A percentile compares a stretch with the other conserved stretches of the same genome.
These are phyloP conservation scores for Lophochroa leadbeateri DNA, from an alignment of 2,113 vertebrate genomes.

Conservation along the genomic window DNA sequence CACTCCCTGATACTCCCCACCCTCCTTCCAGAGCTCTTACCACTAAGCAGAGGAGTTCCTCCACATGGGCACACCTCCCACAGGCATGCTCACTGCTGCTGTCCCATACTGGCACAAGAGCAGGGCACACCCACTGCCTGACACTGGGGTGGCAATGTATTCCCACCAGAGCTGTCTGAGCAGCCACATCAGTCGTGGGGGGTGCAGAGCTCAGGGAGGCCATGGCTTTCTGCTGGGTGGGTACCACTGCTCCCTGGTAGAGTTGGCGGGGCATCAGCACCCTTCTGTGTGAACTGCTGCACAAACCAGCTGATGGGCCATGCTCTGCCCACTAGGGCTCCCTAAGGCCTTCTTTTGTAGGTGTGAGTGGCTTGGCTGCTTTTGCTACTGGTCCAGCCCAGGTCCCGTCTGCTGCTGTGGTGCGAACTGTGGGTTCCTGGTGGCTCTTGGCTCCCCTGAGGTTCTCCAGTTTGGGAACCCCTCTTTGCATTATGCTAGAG, in stretches of 20 bases:
- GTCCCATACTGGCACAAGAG: background rate
- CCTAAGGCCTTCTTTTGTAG: background rate
- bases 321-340: background rate
- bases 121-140: background rate
- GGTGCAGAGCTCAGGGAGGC: background rate
- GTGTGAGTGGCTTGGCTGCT: background rate
- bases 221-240: background rate
- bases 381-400: background rate
- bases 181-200: background rate
- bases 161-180: background rate
- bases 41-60: background rate
- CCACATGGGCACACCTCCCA: background rate
- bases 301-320: background rate
- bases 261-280: background rate
- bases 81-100: background rate
- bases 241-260: background rate
- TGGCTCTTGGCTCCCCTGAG: background rate
- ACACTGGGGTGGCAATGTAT: background rate
- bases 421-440: background rate
- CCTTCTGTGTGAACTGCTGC: background rate
- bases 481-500: background rate
- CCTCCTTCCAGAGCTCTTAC: background rate
- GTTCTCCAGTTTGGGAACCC: background rate
- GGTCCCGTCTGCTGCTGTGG: background rate
- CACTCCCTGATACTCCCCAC: background rate